Evolutionary conservation across 2,888 invertebrate species (phyloP).

Genomic region (Epiblema foenella): DNA sequence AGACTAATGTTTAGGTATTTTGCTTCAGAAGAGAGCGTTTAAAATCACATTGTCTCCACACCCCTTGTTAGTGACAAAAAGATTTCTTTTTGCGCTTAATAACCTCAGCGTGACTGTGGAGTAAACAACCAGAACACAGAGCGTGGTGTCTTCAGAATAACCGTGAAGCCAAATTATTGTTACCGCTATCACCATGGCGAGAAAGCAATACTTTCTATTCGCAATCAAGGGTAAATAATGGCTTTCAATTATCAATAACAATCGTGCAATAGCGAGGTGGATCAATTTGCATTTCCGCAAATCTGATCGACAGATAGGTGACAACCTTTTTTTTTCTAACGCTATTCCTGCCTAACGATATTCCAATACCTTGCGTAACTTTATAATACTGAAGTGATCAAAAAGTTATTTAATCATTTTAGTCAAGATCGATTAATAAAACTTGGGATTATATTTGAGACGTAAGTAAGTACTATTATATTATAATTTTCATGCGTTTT

Average conservation of each 20-base stretch:
- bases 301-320: conserved; percentile 24
- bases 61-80: conserved; percentile 51
- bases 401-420: neutral
- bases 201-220: conserved; percentile 75
- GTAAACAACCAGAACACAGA: conserved; percentile 42
- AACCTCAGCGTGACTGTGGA: conserved; percentile 39
- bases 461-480: too few relatives aligned
- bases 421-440: neutral
- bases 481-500: too few relatives aligned
- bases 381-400: neutral
- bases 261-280: conserved; percentile 46
- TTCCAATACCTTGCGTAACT: conserved; percentile 19
- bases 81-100: conserved; percentile 48
- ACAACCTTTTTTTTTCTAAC: conserved; percentile 19
- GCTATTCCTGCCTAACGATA: neutral
- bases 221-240: conserved; percentile 70
- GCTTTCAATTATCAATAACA: conserved; percentile 58
- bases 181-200: conserved; percentile 59
- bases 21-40: conserved; percentile 50
- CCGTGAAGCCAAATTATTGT: conserved; percentile 66
- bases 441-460: too few relatives aligned
- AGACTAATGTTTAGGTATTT: conserved; percentile 34
- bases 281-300: conserved; percentile 50
- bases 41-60: conserved; percentile 48
- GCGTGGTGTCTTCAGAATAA: conserved; percentile 63